phyloP scores from a whole-genome alignment of 2,113 vertebrate species.

The Ciconia maguari region DNA sequence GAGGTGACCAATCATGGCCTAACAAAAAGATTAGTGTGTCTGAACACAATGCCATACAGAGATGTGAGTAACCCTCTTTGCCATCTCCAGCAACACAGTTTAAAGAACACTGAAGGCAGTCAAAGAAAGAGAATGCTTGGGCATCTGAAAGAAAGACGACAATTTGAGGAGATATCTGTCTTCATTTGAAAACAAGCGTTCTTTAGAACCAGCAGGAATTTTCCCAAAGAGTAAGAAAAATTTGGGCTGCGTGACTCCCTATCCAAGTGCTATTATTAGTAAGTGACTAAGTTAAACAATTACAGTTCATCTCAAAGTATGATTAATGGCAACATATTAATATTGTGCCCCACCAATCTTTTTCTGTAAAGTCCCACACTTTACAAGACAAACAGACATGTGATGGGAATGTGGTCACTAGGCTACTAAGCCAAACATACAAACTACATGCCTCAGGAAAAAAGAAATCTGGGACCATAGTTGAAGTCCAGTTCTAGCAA shows the following conservation, averaged over 20 bases:
- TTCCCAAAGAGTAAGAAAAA: slow-evolving; percentile 14
- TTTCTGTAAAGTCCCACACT: not conserved
- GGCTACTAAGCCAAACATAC: not conserved
- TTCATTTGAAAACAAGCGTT: slow-evolving; percentile 36
- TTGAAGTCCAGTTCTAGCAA: not conserved
- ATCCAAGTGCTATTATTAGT: not conserved
- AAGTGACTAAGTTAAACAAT: not conserved
- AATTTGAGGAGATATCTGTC: not conserved
- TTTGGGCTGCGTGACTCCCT: not conserved
- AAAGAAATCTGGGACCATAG: not conserved
- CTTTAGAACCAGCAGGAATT: slow-evolving; percentile 50
- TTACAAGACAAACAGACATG: not conserved
- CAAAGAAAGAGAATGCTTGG: not conserved
- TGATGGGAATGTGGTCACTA: not conserved
- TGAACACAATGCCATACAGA: slow-evolving; percentile 49
- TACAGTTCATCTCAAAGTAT: not conserved
- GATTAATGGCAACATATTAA: not conserved
- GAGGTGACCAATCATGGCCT: slow-evolving; percentile 50
- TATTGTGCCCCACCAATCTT: not conserved
- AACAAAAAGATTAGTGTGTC: slow-evolving; percentile 73
- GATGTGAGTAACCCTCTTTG: slow-evolving; percentile 69
- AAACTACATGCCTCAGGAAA: not conserved
- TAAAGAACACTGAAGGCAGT: slow-evolving; percentile 35
- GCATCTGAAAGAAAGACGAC: not conserved
- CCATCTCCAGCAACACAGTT: slow-evolving; percentile 48